These are phyloP conservation scores for Epirrhoe alternata DNA, from an alignment of 2,888 invertebrate genomes.

Conservation along the genomic window DNA sequence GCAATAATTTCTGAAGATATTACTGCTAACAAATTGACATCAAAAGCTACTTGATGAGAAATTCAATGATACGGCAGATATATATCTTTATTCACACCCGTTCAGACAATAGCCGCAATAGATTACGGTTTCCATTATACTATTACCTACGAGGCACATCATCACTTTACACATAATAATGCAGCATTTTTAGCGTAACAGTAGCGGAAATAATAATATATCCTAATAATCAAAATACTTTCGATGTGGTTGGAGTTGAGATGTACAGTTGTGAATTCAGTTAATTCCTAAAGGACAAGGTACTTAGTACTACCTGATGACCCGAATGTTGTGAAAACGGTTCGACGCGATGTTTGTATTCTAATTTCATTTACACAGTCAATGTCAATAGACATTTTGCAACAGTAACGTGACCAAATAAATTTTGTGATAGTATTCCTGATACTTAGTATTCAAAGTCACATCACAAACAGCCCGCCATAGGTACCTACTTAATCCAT, in stretches of 20 bases:
- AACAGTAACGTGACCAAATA: conserved; percentile 56
- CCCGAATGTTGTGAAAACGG: conserved; percentile 48
- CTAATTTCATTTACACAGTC: conserved; percentile 54
- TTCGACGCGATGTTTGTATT: conserved; percentile 43
- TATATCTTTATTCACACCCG: conserved; percentile 32
- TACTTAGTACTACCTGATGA: not conserved
- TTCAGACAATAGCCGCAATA: conserved; percentile 35
- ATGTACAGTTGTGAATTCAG: conserved; percentile 8
- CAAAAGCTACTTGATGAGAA: conserved; percentile 20
- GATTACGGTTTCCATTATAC: conserved; percentile 25
- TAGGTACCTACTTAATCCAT: conserved; percentile 21
- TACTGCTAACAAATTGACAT: conserved; percentile 15
- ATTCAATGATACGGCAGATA: conserved; percentile 30
- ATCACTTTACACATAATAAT: conserved; percentile 41
- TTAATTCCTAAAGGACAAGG: conserved; percentile 39
- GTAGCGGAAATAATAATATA: conserved; percentile 38
- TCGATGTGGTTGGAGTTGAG: conserved; percentile 21
- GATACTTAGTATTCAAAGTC: conserved; percentile 46
- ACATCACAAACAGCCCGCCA: conserved; percentile 21
- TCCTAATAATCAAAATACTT: conserved; percentile 33
- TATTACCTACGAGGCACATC: conserved; percentile 26
- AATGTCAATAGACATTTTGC: conserved; percentile 64
- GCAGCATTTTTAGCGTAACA: conserved; percentile 39
- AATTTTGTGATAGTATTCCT: conserved; percentile 42
- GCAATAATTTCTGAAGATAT: conserved; percentile 3